Evolutionary conservation across 35 echinoderm and acorn worm species (phyloP).

Genomic region (Chiridota heheva): DNA sequence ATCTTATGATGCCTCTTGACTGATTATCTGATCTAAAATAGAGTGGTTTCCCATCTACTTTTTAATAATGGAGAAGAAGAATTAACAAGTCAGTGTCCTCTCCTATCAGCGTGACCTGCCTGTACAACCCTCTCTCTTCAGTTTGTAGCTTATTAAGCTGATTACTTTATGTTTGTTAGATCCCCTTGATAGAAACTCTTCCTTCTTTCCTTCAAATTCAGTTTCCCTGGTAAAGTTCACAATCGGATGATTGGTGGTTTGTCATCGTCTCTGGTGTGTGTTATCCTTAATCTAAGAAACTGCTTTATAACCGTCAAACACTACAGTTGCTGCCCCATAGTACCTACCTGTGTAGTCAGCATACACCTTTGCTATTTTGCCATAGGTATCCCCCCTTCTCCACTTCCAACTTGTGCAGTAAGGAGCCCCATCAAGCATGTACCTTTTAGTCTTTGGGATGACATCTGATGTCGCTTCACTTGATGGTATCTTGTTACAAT

Average conservation of each 20-base stretch:
- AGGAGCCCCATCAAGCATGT: constrained; percentile 41
- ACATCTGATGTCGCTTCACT: constrained; percentile 17
- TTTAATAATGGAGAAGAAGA: constrained; percentile 34
- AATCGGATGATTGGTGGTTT: constrained; percentile 38
- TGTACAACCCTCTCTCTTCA: constrained; percentile 13
- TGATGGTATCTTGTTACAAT: constrained; percentile 14
- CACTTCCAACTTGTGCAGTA: constrained; percentile 28
- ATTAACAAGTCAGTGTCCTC: constrained; percentile 67
- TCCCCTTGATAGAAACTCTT: constrained; percentile 49
- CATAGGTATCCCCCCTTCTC: constrained; percentile 27
- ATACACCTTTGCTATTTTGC: constrained; percentile 18
- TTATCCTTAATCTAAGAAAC: constrained; percentile 58
- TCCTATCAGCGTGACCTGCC: constrained; percentile 32
- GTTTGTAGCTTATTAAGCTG: constrained; percentile 22
- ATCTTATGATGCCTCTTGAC: neutral
- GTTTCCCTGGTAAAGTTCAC: constrained; percentile 23
- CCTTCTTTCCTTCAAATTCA: constrained; percentile 40
- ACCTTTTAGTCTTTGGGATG: constrained; percentile 40
- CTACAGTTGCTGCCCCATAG: constrained; percentile 30
- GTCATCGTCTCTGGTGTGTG: constrained; percentile 37
- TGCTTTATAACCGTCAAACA: constrained; percentile 25
- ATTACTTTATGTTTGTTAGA: constrained; percentile 52
- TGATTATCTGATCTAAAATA: constrained; percentile 38
- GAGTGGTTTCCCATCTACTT: constrained; percentile 1
- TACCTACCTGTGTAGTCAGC: constrained; percentile 3